Evolutionary conservation across 2,888 invertebrate genomes (phyloP).

Genomic region (Creontiades dilutus): DNA sequence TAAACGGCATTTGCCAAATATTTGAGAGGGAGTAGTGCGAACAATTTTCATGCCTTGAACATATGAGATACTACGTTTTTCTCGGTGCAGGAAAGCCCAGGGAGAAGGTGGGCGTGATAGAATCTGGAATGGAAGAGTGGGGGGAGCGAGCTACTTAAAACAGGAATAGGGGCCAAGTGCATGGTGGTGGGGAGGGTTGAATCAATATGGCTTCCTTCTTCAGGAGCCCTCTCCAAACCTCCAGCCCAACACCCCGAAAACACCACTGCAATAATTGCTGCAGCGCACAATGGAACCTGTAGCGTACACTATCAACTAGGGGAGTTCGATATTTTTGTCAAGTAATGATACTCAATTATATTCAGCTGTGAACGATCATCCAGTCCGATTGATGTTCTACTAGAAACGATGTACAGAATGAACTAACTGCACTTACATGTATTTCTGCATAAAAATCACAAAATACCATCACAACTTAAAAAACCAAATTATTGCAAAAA

Average conservation of each 20-base stretch:
- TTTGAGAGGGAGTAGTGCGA: too few species aligned
- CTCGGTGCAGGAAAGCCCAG: not conserved
- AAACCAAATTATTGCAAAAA: too few species aligned
- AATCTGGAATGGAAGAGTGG: conserved; percentile 59
- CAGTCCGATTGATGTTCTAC: too few species aligned
- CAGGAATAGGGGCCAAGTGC: conserved; percentile 66
- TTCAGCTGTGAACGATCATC: too few species aligned
- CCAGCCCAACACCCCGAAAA: conserved; percentile 44
- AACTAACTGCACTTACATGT: too few species aligned
- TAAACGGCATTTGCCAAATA: too few species aligned
- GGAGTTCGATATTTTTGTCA: too few species aligned
- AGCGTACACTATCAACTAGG: not conserved
- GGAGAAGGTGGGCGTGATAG: conserved; percentile 21
- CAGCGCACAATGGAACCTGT: not conserved
- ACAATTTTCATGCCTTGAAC: not conserved
- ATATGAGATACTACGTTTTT: not conserved
- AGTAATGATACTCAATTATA: too few species aligned
- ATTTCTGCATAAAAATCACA: too few species aligned
- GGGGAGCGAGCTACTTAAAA: conserved; percentile 72
- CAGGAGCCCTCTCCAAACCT: conserved; percentile 54
- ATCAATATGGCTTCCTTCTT: conserved; percentile 73
- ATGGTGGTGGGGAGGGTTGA: conserved; percentile 69
- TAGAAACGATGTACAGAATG: too few species aligned
- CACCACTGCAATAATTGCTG: conserved; percentile 50
- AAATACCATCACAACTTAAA: too few species aligned